Base-by-base conservation (phyloP, 2,797 vertebrate genomes). In the Sphaeramia orbicularis region DNA sequence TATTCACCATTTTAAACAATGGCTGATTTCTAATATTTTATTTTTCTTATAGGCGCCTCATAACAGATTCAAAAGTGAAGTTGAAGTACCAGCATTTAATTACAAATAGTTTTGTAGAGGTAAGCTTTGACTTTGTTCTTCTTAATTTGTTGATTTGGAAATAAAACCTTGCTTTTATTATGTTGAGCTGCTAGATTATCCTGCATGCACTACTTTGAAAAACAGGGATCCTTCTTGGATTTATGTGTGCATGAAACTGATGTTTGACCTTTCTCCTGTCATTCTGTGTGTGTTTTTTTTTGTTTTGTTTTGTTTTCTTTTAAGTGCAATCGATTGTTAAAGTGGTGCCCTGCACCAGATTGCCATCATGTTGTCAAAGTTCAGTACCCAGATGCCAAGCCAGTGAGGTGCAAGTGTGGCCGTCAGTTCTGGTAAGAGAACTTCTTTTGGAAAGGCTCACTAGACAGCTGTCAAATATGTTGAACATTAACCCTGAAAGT, bases 21-120 rank as follows among this genome's bases (percentile, higher is more conserved):
- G 14, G n/a, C 58, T 83, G 65, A 85, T 63, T 18, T 41, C 58
- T 81, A 0, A 55, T 86, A 56, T 86, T 74, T 79, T 18, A 36
- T 49, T 67, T 78, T 65, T 92, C 85, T 43, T 73, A 45, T 78
- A 99, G 98, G 98, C 96, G 97, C 84, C 94, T 99, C 93, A 99
- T 99, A 91, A 99, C 97, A 95, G 98, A 99, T 95, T 99, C 98
- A 81, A 99, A 99, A 96, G 98, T 99, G 93, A 99, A 99, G 94
- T 96, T 99, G 96, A 99, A 99, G 95, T 99, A 99, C 96, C 98
- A 99, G 93, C 98, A 99, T 98, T 97, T 99, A 97, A 99, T 99
- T 95, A 99, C 98, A 58, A 99, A 99, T 98, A 99, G 98, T 95
- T 99, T 99, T 97, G 98, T 99, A 96, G 98, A 99, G 98, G 98